Evolutionary conservation across 2,797 vertebrate species (phyloP), one percentile per base, ranked within the genome.

Genomic region (Triplophysa yarkandensis): DNA sequence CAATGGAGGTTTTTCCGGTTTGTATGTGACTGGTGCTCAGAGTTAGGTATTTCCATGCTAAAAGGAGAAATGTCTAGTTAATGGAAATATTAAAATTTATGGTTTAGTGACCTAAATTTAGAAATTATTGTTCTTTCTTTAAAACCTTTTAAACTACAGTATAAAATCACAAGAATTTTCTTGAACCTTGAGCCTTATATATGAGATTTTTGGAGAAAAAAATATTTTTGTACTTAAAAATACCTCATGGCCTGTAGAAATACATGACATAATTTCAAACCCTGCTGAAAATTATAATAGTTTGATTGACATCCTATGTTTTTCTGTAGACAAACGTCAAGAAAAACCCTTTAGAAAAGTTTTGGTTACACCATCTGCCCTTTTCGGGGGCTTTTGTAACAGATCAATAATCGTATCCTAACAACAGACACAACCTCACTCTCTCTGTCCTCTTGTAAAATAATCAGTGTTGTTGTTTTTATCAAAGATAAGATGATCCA

Each of bases 361-460:
- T 74, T 61, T 17, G 76, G 76, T 83, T 77, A 43, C 61, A 83
- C 87, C 90, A 90, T 91, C 89, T 90, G 89, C 17, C 74, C 57
- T 61, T 48, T 64, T 2, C 39, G 68, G 76, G 67, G 63, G 78
- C 52, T 80, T 80, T 85, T 76, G 82, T 71, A 80, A 25, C 66
- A 52, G 84, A 89, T 90, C 91, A 90, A 87, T 88, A 85, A 77
- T 85, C 46, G 63, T 39, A 41, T 71, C 69, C 65, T 69, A 65
- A 72, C 43, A 34, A 34, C 73, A 32, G 71, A 58, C 62, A 77
- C 78, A 74, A 80, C 88, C 66, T 79, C 66, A 62, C 48, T 67
- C 41, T 66, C 55, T 44, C 63, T 63, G 3, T 28, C 21, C 32
- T 17, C 4, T 39, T n/a, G 54, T 23, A 43, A 16, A 55, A 39